phyloP scores from a whole-genome alignment of 2,797 vertebrate species.

The Phyllotis vaccarum region DNA sequence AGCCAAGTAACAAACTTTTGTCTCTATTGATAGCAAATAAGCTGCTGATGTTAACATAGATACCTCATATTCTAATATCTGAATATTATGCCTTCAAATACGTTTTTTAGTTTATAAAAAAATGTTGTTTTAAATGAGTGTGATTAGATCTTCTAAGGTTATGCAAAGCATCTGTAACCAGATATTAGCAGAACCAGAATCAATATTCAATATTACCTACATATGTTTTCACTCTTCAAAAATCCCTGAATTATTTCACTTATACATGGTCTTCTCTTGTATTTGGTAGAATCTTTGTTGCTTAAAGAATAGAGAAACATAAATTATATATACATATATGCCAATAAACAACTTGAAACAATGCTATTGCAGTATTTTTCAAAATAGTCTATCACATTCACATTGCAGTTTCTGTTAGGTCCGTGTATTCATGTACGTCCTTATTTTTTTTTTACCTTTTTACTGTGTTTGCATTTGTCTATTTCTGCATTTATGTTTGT shows the following conservation, averaged over 20 bases:
- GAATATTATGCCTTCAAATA: slow-evolving; percentile 43
- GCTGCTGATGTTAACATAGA: background rate
- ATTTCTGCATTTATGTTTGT: background rate
- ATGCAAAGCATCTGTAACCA: background rate
- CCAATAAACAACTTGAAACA: background rate
- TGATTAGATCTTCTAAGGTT: background rate
- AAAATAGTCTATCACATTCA: background rate
- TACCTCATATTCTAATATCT: background rate
- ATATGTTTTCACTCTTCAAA: slow-evolving; percentile 24
- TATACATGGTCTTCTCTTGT: background rate
- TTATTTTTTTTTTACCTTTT: background rate
- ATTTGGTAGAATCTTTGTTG: background rate
- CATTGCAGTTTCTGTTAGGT: background rate
- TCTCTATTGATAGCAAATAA: background rate
- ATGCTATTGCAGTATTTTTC: background rate
- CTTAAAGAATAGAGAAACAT: background rate
- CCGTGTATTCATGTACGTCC: background rate
- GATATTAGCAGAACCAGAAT: background rate
- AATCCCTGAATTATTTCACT: background rate
- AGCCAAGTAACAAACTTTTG: background rate
- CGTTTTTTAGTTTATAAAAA: background rate
- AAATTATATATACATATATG: background rate
- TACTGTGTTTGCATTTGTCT: background rate
- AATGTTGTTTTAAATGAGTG: slow-evolving; percentile 17
- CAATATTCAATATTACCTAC: background rate